A percentile compares a stretch with the other conserved stretches of the same genome.
These are phyloP conservation scores for Drosophila pseudoobscura DNA, from an alignment of 1,140 invertebrate species.

Conservation along the genomic window DNA sequence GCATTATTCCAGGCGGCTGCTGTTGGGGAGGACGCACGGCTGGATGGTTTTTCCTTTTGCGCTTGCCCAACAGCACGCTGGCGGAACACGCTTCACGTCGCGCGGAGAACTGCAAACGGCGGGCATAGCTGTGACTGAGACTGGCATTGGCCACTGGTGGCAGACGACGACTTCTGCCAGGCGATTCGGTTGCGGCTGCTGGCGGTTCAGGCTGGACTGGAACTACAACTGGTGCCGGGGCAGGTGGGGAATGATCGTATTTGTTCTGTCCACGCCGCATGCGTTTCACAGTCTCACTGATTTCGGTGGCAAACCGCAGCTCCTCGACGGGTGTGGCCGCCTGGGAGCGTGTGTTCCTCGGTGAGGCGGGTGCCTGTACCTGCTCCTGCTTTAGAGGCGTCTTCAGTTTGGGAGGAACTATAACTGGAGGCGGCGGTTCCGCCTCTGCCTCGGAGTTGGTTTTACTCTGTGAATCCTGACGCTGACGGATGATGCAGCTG, in stretches of 20 bases:
- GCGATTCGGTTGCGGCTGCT: slow-evolving; percentile 3
- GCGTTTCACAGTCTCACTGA: slow-evolving; percentile 76
- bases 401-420: slow-evolving; percentile 26
- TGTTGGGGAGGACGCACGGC: slow-evolving; percentile 16
- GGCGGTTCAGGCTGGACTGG: background rate
- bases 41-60: slow-evolving; percentile 29
- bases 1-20: slow-evolving; percentile 20
- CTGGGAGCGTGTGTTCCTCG: slow-evolving; percentile 65
- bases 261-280: slow-evolving; percentile 78
- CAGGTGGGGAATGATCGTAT: slow-evolving; percentile 70
- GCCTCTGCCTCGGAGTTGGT: slow-evolving; percentile 71
- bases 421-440: slow-evolving; percentile 37
- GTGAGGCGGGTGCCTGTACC: slow-evolving; percentile 14
- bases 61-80: slow-evolving; percentile 42
- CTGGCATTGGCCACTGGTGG: slow-evolving; percentile 12
- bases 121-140: slow-evolving; percentile 40
- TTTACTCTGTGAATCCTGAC: slow-evolving; percentile 83
- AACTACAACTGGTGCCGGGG: slow-evolving; percentile 9
- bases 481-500: slow-evolving; percentile 86
- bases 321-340: slow-evolving; percentile 74
- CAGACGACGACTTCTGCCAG: slow-evolving; percentile 46
- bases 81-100: slow-evolving; percentile 9
- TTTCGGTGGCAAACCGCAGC: slow-evolving; percentile 76
- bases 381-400: slow-evolving; percentile 52
- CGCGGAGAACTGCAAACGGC: slow-evolving; percentile 44